Base-by-base conservation (phyloP, 2,888 invertebrate species). In the Temnothorax ravouxi region DNA sequence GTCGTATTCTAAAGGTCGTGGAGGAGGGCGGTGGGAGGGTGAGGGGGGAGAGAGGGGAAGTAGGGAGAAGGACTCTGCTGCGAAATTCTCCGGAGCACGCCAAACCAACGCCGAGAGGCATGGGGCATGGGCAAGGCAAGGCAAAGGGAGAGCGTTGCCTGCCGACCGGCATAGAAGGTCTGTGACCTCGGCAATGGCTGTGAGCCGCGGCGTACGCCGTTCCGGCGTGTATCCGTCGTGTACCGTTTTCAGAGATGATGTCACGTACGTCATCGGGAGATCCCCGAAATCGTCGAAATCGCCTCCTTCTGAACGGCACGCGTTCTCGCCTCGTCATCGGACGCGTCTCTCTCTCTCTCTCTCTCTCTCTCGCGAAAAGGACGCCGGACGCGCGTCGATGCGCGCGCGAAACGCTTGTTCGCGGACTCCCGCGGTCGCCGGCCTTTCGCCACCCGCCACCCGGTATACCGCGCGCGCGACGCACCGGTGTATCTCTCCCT, bases 101-200 rank as follows among this genome's bases (percentile, higher is more conserved):
- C 80, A 84, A 85, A 83, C 64, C 66, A 72, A 84, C 66, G 86
- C 38, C 59, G 52, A 71, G 52, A 71, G 83, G 79, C 72, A 87
- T 86, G 84, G 80, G 83, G 79, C 72, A 87, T 86, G 84, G 80
- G 79, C 76, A 88, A 90, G 80, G 86, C 86, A 87, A 89, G 75
- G 86, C 86, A 88, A 87, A 89, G 90, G 82, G 89, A 91, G 92
- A 92, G 90, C 91, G 91, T 90, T 91, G 92, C 91, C 91, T 93
- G 91, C 91, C 93, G 91, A 93, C 90, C 92, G 92, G 92, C 92
- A 91, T 91, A 92, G 93, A 93, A 94, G 94, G 94, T 94, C 94
- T 93, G 92, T 94, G 93, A 94, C 94, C 93, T 92, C 93, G 91
- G 91, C 93, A 90, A 92, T 92, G 93, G 91, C 91, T 91, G 90